phyloP scores from a whole-genome alignment of 2,888 invertebrate species.

The Cistogaster globosa region DNA sequence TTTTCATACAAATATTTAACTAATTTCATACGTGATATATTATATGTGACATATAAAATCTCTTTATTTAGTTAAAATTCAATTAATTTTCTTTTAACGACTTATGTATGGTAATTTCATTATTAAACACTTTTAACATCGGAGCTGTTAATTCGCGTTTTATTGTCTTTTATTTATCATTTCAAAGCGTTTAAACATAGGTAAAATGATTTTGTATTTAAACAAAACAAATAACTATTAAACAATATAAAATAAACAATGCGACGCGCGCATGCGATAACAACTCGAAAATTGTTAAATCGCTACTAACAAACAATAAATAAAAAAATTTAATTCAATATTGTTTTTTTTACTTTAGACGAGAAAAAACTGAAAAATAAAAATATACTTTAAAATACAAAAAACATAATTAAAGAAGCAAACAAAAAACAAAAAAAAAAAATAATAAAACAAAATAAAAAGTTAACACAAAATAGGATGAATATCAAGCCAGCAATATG shows the following conservation, averaged over 20 bases:
- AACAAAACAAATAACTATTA: slow-evolving; percentile 38
- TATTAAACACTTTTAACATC: slow-evolving; percentile 37
- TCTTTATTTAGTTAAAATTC: slow-evolving; percentile 18
- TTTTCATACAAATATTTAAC: not conserved
- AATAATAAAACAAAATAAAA: slow-evolving; percentile 15
- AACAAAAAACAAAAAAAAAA: slow-evolving; percentile 47
- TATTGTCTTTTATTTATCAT: slow-evolving; percentile 27
- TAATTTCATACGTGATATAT: not conserved
- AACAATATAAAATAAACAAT: slow-evolving; percentile 58
- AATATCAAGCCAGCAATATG: slow-evolving; percentile 54
- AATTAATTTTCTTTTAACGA: slow-evolving; percentile 24
- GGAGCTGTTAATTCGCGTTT: slow-evolving; percentile 7
- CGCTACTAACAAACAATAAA: slow-evolving; percentile 79
- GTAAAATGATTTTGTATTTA: slow-evolving; percentile 31
- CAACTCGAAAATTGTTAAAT: slow-evolving; percentile 82
- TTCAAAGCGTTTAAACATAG: slow-evolving; percentile 35
- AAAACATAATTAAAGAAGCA: slow-evolving; percentile 41
- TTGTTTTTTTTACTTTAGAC: slow-evolving; percentile 78
- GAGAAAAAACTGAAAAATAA: slow-evolving; percentile 68
- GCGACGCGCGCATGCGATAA: slow-evolving; percentile 82
- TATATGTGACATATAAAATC: too few species aligned
- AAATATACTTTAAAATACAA: slow-evolving; percentile 41
- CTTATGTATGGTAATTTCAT: slow-evolving; percentile 7
- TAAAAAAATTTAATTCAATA: slow-evolving; percentile 81
- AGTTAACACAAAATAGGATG: slow-evolving; percentile 23